Evolutionary conservation across 2,113 vertebrate genomes (phyloP).

Genomic region (Daboia siamensis): DNA sequence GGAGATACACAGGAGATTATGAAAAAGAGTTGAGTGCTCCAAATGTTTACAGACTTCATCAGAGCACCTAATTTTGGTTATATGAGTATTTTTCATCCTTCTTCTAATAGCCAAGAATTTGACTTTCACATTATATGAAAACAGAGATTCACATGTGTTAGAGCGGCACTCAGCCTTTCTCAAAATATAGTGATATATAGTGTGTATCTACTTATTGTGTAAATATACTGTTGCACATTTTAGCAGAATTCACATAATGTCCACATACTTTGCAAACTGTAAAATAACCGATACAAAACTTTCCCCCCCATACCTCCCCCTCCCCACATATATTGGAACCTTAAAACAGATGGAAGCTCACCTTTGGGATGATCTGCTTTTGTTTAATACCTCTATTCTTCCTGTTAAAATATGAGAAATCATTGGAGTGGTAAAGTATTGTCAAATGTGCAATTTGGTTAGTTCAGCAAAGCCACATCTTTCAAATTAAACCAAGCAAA

Average conservation of each 20-base stretch:
- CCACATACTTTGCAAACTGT: not conserved
- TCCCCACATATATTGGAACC: not conserved
- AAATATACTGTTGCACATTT: not conserved
- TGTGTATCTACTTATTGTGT: not conserved
- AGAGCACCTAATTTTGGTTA: not conserved
- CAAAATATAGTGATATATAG: not conserved
- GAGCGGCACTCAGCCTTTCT: not conserved
- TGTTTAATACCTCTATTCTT: slow-evolving; percentile 86
- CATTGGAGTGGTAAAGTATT: slow-evolving; percentile 18
- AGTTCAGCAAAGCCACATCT: slow-evolving; percentile 57
- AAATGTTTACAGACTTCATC: not conserved
- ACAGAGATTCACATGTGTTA: not conserved
- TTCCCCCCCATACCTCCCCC: too few species aligned
- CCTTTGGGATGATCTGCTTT: slow-evolving; percentile 95
- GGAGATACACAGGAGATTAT: not conserved
- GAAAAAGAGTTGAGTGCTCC: not conserved
- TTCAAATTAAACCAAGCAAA: slow-evolving; percentile 42
- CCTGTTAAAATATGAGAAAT: slow-evolving; percentile 77
- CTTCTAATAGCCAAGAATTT: not conserved
- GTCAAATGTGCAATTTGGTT: slow-evolving; percentile 22
- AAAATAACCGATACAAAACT: not conserved
- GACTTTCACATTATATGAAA: not conserved
- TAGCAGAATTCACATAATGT: not conserved
- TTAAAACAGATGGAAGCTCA: slow-evolving; percentile 56
- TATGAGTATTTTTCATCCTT: not conserved